These are phyloP conservation scores for Chaetops frenatus DNA, from an alignment of 2,113 vertebrate species.

Conservation along the genomic window DNA sequence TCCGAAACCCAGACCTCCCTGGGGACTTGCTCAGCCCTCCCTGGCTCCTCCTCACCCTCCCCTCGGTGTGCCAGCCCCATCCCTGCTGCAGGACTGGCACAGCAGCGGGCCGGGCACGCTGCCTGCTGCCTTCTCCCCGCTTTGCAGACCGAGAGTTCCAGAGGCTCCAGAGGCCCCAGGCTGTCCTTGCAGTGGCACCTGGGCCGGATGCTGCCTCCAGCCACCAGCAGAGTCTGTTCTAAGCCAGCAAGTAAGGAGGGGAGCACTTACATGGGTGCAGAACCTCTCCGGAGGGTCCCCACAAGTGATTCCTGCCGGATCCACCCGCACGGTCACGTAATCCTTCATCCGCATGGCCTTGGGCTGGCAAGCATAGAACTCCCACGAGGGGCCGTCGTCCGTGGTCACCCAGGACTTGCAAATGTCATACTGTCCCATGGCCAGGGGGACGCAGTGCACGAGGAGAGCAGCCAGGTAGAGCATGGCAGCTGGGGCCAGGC, in stretches of 20 bases:
- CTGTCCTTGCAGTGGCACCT: background rate
- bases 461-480: slow-evolving; percentile 77
- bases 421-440: slow-evolving; percentile 89
- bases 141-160: background rate
- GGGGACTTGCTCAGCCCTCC: background rate
- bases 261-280: slow-evolving; percentile 92
- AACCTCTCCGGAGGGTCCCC: slow-evolving; percentile 93
- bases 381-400: slow-evolving; percentile 93
- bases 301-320: slow-evolving; percentile 90
- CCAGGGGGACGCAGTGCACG: slow-evolving; percentile 79
- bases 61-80: background rate
- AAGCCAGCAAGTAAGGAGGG: background rate
- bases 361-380: slow-evolving; percentile 95
- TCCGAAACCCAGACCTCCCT: background rate
- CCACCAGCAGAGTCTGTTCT: background rate
- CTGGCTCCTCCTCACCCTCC: background rate
- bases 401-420: slow-evolving; percentile 97
- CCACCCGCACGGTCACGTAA: slow-evolving; percentile 88
- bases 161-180: accelerated
- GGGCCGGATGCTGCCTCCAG: background rate
- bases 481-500: slow-evolving; percentile 76
- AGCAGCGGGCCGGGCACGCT: accelerated
- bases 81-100: background rate
- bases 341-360: slow-evolving; percentile 87
- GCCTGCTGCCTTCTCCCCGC: background rate